Evolutionary conservation across 2,888 invertebrate species (phyloP), one percentile per base, ranked within the genome.

Genomic region (Aplocera efformata): DNA sequence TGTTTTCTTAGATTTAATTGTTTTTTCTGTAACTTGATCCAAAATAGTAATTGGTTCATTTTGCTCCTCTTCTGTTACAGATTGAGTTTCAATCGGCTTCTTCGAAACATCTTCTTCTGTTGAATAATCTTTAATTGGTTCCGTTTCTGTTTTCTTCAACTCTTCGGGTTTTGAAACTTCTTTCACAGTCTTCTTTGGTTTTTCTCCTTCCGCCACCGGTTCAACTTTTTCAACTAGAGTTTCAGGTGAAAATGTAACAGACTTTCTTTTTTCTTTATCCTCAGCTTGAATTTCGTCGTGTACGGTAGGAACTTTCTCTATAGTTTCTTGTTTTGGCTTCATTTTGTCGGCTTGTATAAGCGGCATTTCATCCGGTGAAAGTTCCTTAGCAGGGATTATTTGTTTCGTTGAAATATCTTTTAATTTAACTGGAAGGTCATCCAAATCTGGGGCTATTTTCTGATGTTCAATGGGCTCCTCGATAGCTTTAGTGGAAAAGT

Each of bases 401-500:
- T 32, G 10, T 30, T 11, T 22, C 21, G 1, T 10, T n/a, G 3
- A 1, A 17, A 28, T 1, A 7, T 31, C 11, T 20, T 9, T 23
- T 5, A 8, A 39, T 11, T 48, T 57, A 58, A 61, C 63, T 41
- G 60, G 67, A 9, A 24, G 7, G 5, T 33, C 27, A 10, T n/a
- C 9, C 1, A 17, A 9, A 5, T 32, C 28, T 30, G 70, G 60
- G 1, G 56, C 55, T 1, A 58, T 46, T 35, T 67, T 64, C n/a
- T 60, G 35, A 6, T 57, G 66, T 9, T 72, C 27, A 7, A 2
- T 34, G 7, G 28, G 11, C 26, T 32, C 34, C 21, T 30, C 32
- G 0, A n/a, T 65, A 7, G 34, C 7, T 35, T 44, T 46, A 5
- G 34, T 56, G 11, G 48, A 62, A 11, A 66, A 71, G 20, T 68